Percentiles rank a stretch among this genome's conserved stretches.
phyloP scores from a whole-genome alignment of 2,797 vertebrate genomes.

The Pseudotriccus pelzelni region DNA sequence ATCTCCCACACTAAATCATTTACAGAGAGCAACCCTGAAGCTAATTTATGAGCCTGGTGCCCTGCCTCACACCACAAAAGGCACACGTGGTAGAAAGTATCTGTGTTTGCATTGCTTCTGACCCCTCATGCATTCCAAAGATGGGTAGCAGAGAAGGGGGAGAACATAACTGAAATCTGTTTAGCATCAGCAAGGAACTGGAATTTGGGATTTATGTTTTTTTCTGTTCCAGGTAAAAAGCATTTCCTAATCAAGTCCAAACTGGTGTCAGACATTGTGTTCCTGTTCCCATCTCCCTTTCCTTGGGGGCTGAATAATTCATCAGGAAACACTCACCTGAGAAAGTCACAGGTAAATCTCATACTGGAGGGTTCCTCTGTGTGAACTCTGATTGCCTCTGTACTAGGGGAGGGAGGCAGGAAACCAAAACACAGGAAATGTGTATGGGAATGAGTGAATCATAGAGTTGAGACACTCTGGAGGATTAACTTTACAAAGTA shows the following conservation, averaged over 20 bases:
- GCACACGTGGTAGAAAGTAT: neutral
- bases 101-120: neutral
- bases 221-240: neutral
- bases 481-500: neutral
- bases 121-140: neutral
- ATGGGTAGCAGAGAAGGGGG: neutral
- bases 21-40: neutral
- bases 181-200: neutral
- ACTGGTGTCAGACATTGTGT: neutral
- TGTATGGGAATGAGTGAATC: neutral
- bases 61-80: neutral
- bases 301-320: neutral
- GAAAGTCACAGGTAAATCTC: neutral
- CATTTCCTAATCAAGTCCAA: neutral
- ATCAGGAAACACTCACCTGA: neutral
- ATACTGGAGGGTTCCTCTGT: neutral
- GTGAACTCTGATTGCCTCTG: neutral
- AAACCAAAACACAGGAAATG: accelerated
- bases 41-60: neutral
- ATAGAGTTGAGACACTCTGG: neutral
- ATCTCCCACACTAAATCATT: neutral
- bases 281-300: neutral
- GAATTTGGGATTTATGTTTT: neutral
- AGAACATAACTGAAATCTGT: neutral
- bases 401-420: neutral